Evolutionary conservation across 1,140 invertebrate species (phyloP).

Genomic region (Wasmannia auropunctata): DNA sequence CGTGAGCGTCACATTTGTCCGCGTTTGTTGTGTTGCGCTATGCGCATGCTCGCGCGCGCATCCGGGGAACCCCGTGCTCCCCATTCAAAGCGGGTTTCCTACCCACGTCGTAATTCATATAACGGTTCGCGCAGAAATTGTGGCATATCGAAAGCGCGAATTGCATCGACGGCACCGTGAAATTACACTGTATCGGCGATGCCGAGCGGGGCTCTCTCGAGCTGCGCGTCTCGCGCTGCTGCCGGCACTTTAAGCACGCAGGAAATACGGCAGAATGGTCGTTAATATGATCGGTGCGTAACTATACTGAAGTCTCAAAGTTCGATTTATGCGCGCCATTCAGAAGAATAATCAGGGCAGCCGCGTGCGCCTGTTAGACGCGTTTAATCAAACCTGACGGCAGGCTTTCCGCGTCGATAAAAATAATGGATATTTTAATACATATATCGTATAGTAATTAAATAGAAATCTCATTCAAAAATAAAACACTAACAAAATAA

Average conservation of each 20-base stretch:
- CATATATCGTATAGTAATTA: background rate
- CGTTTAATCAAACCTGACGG: background rate
- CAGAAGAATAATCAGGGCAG: constrained; percentile 2
- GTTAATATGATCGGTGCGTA: constrained; percentile 62
- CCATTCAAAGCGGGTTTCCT: constrained; percentile 34
- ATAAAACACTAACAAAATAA: background rate
- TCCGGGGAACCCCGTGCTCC: constrained; percentile 38
- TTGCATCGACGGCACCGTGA: constrained; percentile 61
- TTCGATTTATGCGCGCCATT: constrained; percentile 30
- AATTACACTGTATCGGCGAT: constrained; percentile 63
- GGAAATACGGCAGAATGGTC: constrained; percentile 63
- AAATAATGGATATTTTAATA: background rate
- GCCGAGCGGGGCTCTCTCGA: constrained; percentile 15
- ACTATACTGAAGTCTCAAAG: constrained; percentile 25
- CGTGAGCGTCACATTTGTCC: constrained; percentile 71
- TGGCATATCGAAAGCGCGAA: constrained; percentile 67
- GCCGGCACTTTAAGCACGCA: constrained; percentile 51
- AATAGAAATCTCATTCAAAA: background rate
- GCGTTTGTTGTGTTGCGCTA: constrained; percentile 28
- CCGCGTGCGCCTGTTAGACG: constrained; percentile 24
- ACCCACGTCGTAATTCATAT: constrained; percentile 44
- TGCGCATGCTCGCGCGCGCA: constrained; percentile 11
- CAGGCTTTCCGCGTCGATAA: background rate
- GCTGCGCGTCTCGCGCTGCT: constrained; percentile 55
- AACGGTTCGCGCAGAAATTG: constrained; percentile 60